A percentile compares a stretch with the other conserved stretches of the same genome.
phyloP scores from a whole-genome alignment of 2,888 invertebrate species.

The Mycogona germanica region DNA sequence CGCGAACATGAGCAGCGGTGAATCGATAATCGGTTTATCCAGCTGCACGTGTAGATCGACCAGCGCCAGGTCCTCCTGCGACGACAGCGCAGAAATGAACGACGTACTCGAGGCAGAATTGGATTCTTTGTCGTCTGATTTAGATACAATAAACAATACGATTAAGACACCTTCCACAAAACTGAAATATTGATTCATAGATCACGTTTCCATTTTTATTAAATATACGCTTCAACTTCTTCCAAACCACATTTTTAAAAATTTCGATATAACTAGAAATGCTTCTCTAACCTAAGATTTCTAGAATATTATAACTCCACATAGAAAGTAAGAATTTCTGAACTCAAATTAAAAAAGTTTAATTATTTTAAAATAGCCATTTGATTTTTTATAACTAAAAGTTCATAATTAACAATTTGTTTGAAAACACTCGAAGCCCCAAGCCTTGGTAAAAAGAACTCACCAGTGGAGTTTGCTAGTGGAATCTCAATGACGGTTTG shows the following conservation, averaged over 20 bases:
- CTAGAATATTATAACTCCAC: no score
- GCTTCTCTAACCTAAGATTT: no score
- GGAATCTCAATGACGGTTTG: constrained; percentile 11
- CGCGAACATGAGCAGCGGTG: constrained; percentile 86
- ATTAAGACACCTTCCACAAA: neutral
- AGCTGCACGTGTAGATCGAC: constrained; percentile 92
- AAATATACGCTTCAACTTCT: neutral
- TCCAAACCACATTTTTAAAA: no score
- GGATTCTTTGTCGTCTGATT: constrained; percentile 22
- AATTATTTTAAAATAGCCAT: no score
- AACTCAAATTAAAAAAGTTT: no score
- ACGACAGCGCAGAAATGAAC: constrained; percentile 73
- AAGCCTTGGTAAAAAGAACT: no score
- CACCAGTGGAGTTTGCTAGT: neutral
- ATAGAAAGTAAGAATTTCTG: no score
- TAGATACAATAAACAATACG: neutral
- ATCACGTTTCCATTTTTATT: neutral
- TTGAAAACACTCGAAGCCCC: no score
- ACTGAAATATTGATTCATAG: neutral
- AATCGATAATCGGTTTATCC: constrained; percentile 80
- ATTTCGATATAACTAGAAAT: no score
- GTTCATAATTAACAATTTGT: no score
- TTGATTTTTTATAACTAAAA: no score
- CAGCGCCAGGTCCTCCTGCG: constrained; percentile 80
- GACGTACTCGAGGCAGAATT: constrained; percentile 31